phyloP scores from a whole-genome alignment of 2,797 vertebrate species.

The Chrosomus eos region DNA sequence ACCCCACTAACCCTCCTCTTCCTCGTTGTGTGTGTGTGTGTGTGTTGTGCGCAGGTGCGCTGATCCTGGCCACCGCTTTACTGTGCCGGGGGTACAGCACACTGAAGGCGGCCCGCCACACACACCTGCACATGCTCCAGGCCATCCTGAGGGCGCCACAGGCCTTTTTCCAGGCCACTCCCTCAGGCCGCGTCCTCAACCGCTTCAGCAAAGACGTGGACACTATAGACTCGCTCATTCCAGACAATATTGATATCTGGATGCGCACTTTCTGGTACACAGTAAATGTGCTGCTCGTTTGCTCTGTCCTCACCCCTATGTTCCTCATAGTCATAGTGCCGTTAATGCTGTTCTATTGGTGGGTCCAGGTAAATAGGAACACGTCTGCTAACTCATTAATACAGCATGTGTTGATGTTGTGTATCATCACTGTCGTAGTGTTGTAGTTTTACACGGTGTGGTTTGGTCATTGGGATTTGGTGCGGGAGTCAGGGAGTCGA shows the following conservation, averaged over 20 bases:
- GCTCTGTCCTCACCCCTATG: constrained; percentile 84
- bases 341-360: constrained; percentile 86
- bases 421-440: constrained; percentile 56
- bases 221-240: constrained; percentile 80
- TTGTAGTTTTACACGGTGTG: constrained; percentile 61
- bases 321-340: constrained; percentile 84
- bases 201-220: constrained; percentile 86
- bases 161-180: constrained; percentile 83
- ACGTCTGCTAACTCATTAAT: constrained; percentile 78
- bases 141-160: constrained; percentile 80
- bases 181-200: constrained; percentile 81
- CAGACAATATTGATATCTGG: constrained; percentile 85
- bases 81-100: constrained; percentile 79
- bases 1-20: constrained; percentile 5
- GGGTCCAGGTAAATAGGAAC: constrained; percentile 86
- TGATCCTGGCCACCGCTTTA: constrained; percentile 79
- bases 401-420: constrained; percentile 58
- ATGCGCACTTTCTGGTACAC: constrained; percentile 88
- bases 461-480: constrained; percentile 55
- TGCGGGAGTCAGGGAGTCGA: constrained; percentile 36
- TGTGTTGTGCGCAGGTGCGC: constrained; percentile 74
- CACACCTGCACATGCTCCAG: constrained; percentile 79
- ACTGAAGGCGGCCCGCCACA: constrained; percentile 77
- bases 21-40: constrained; percentile 50
- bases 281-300: constrained; percentile 84